phyloP scores from a whole-genome alignment of 2,888 invertebrate species.

The Zhuqinia jingwanae region DNA sequence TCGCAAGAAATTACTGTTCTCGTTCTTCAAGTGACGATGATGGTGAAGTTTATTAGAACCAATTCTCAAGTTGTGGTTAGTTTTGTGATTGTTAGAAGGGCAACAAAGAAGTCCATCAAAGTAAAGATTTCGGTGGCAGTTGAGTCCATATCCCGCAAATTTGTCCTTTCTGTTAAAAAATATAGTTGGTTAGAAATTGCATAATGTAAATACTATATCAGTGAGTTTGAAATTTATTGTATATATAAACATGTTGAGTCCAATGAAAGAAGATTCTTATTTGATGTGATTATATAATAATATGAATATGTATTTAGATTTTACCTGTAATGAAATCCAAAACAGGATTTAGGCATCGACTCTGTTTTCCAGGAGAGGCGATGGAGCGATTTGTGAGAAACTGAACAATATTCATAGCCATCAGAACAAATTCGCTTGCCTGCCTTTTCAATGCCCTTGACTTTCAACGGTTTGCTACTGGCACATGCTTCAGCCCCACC shows the following conservation, averaged over 20 bases:
- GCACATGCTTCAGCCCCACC: conserved; percentile 74
- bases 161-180: conserved; percentile 72
- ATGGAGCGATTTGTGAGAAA: conserved; percentile 72
- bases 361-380: conserved; percentile 76
- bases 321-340: conserved; percentile 75
- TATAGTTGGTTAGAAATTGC: not conserved
- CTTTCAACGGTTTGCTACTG: conserved; percentile 75
- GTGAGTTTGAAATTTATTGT: not conserved
- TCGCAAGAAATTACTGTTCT: conserved; percentile 23
- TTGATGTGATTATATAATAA: too few relatives aligned
- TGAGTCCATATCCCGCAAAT: conserved; percentile 76
- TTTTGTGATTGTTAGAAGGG: conserved; percentile 52
- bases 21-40: conserved; percentile 21
- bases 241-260: not conserved
- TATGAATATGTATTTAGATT: not conserved
- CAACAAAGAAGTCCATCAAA: conserved; percentile 77
- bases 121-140: conserved; percentile 76
- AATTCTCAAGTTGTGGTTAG: conserved; percentile 31
- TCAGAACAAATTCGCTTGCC: conserved; percentile 73
- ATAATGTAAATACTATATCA: not conserved
- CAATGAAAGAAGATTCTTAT: too few relatives aligned
- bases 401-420: conserved; percentile 75
- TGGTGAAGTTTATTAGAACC: conserved; percentile 43
- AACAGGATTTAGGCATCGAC: conserved; percentile 75
- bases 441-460: conserved; percentile 69